These are phyloP conservation scores for Phenganax stokvisi DNA, from an alignment of 92 coral and sea anemone species.

Conservation along the genomic window DNA sequence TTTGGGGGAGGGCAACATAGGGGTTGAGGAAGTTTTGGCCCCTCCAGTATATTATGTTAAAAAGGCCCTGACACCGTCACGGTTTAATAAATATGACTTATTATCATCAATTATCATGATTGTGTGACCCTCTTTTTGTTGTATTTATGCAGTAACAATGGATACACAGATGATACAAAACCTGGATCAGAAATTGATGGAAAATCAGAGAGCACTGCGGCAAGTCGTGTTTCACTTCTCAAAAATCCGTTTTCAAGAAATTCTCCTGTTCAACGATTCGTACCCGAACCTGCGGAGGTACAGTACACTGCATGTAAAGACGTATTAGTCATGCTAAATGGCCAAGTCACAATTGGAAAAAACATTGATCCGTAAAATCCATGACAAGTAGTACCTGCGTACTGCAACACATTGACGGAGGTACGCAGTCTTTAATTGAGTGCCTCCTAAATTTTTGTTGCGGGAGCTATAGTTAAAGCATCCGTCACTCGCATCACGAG, in stretches of 20 bases:
- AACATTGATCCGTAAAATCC: no score
- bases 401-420: no score
- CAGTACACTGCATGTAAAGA: neutral
- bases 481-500: no score
- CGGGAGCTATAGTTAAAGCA: no score
- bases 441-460: no score
- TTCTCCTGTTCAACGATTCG: slow-evolving; percentile 22
- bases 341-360: neutral
- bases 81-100: neutral
- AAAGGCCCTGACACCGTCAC: no score
- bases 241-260: slow-evolving; percentile 26
- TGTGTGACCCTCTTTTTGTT: neutral
- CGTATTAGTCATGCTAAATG: neutral
- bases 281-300: slow-evolving; percentile 20
- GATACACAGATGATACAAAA: slow-evolving; percentile 18
- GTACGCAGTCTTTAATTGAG: no score
- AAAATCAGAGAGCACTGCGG: slow-evolving; percentile 22
- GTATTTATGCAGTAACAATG: slow-evolving; percentile 13
- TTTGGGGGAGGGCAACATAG: no score
- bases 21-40: no score
- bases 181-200: slow-evolving; percentile 6
- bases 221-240: slow-evolving; percentile 22
- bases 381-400: no score
- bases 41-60: no score
- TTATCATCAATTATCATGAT: neutral